Percentiles rank a stretch among this genome's conserved stretches.
phyloP scores from a whole-genome alignment of 2,797 vertebrate genomes.

The Xenopus petersii region DNA sequence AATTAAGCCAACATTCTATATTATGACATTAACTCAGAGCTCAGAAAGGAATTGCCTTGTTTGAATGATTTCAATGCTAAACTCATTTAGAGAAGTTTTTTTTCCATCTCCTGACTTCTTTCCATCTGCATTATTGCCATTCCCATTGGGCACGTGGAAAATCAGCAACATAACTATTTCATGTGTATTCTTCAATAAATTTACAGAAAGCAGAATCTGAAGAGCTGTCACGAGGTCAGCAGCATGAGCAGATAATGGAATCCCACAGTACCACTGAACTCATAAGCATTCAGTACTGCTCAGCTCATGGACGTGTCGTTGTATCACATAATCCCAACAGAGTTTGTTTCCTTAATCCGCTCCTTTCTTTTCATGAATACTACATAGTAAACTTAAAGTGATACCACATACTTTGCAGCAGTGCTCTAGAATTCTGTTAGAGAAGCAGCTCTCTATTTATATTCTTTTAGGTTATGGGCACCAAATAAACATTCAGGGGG shows the following conservation, averaged over 20 bases:
- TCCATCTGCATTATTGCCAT: constrained; percentile 13
- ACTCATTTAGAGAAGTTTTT: constrained; percentile 13
- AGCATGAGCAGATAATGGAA: background rate
- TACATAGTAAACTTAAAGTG: background rate
- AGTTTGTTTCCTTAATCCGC: constrained; percentile 18
- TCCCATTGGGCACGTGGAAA: constrained; percentile 1
- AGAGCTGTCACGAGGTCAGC: background rate
- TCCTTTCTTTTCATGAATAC: constrained; percentile 10
- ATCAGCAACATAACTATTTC: constrained; percentile 6
- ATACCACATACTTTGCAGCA: background rate
- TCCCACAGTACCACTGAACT: background rate
- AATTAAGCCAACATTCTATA: constrained; percentile 42
- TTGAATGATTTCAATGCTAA: constrained; percentile 13
- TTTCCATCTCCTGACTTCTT: background rate
- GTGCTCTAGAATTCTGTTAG: no score
- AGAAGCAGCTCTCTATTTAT: no score
- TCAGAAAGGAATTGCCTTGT: constrained; percentile 11
- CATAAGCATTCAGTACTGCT: background rate
- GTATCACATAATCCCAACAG: constrained; percentile 23
- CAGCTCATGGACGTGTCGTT: background rate
- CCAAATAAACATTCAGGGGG: no score
- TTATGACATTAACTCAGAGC: constrained; percentile 48
- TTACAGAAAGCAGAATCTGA: constrained; percentile 2
- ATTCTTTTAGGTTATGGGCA: no score
- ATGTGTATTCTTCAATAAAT: constrained; percentile 22